Evolutionary conservation across 2,888 invertebrate species (phyloP).

Genomic region (Apoda limacodes): DNA sequence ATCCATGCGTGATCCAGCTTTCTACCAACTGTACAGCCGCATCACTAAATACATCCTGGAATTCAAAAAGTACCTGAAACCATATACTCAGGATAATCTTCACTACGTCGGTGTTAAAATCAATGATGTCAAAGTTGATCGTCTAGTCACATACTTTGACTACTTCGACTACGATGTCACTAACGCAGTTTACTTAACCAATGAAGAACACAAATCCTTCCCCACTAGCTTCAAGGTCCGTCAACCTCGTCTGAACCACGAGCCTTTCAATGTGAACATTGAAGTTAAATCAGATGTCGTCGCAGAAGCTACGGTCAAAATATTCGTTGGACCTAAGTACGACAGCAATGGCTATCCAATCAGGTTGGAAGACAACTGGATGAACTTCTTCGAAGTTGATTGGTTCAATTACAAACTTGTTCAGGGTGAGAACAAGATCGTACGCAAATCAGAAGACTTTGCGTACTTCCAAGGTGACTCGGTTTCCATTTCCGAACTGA

Average conservation of each 20-base stretch:
- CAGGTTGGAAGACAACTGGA: constrained; percentile 64
- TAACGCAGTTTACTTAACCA: constrained; percentile 51
- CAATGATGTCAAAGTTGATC: constrained; percentile 70
- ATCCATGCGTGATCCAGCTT: constrained; percentile 76
- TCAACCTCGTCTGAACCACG: constrained; percentile 78
- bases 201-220: constrained; percentile 37
- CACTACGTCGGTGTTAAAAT: constrained; percentile 71
- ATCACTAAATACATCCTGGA: constrained; percentile 68
- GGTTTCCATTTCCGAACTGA: constrained; percentile 69
- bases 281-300: constrained; percentile 70
- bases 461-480: constrained; percentile 72
- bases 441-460: constrained; percentile 74
- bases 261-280: constrained; percentile 73
- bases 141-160: constrained; percentile 75
- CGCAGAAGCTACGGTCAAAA: constrained; percentile 68
- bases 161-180: constrained; percentile 72
- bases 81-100: constrained; percentile 70
- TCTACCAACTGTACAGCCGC: constrained; percentile 76
- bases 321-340: constrained; percentile 79
- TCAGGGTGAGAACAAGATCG: constrained; percentile 73
- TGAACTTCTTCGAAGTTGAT: constrained; percentile 73
- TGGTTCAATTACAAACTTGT: constrained; percentile 69
- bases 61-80: constrained; percentile 69
- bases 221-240: constrained; percentile 64
- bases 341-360: constrained; percentile 66